phyloP scores from a whole-genome alignment of 2,113 vertebrate genomes.

The Hippolais icterina region DNA sequence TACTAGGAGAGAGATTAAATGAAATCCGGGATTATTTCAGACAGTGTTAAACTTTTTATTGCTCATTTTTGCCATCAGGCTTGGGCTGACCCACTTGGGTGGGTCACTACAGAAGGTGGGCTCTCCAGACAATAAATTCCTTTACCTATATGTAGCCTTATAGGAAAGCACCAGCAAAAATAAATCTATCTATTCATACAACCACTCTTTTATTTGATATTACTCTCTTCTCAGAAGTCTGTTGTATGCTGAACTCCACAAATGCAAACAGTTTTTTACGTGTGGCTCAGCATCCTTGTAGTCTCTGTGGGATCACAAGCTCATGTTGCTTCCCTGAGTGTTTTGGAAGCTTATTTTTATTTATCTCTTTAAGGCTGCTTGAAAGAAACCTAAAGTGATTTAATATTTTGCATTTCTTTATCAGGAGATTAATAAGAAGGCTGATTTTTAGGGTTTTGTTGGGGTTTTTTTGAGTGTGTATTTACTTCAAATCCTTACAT shows the following conservation, averaged over 20 bases:
- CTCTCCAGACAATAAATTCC: background rate
- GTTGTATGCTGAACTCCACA: background rate
- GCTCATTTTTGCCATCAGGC: conserved; percentile 41
- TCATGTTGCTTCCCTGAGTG: background rate
- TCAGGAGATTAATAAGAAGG: background rate
- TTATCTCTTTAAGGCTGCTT: background rate
- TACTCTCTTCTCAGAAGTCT: background rate
- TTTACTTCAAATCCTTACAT: background rate
- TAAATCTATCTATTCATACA: background rate
- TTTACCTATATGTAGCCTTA: background rate
- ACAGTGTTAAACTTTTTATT: conserved; percentile 64
- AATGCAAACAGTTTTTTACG: background rate
- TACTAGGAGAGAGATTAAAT: conserved; percentile 44
- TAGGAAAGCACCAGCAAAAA: background rate
- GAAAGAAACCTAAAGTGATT: conserved; percentile 1
- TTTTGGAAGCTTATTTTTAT: conserved; percentile 14
- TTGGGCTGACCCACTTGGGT: conserved; percentile 46
- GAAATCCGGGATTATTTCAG: conserved; percentile 67
- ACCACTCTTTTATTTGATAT: background rate
- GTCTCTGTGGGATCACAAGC: background rate
- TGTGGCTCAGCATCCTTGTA: background rate
- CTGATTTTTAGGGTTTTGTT: background rate
- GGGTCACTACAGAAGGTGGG: background rate
- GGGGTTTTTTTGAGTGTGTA: background rate
- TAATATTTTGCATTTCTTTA: background rate